Percentiles rank a stretch among this genome's conserved stretches.
phyloP scores from a whole-genome alignment of 2,888 invertebrate species.

The Drosophila emarginata region DNA sequence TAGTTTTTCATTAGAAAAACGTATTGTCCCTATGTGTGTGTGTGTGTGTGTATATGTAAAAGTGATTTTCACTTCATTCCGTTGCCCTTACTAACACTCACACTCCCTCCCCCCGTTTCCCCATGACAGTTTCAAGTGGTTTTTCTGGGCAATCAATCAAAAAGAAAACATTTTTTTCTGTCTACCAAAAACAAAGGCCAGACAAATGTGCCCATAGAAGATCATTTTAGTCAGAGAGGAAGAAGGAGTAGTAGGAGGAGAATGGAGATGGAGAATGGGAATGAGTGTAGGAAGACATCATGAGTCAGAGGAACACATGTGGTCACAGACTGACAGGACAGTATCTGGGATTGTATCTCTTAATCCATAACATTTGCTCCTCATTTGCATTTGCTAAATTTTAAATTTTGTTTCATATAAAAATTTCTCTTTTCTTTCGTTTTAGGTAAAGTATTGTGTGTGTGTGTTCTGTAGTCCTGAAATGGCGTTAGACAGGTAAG shows the following conservation, averaged over 20 bases:
- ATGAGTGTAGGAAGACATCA: constrained; percentile 15
- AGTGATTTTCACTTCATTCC: constrained; percentile 73
- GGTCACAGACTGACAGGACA: constrained; percentile 31
- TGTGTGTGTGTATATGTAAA: constrained; percentile 33
- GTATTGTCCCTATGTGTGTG: constrained; percentile 34
- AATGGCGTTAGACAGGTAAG: constrained; percentile 55
- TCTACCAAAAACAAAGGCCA: constrained; percentile 51
- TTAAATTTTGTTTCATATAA: too few species aligned
- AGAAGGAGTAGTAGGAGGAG: background rate
- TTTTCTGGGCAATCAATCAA: constrained; percentile 74
- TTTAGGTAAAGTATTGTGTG: constrained; percentile 70
- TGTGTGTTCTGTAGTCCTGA: constrained; percentile 16
- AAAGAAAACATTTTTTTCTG: constrained; percentile 49
- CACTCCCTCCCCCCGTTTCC: constrained; percentile 6
- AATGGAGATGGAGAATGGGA: constrained; percentile 9
- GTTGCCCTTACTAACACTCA: constrained; percentile 7
- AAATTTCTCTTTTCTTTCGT: constrained; percentile 12
- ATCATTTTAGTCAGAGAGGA: constrained; percentile 44
- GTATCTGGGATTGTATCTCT: constrained; percentile 42
- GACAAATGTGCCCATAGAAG: constrained; percentile 51
- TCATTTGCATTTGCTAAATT: constrained; percentile 58
- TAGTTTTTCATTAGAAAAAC: constrained; percentile 69
- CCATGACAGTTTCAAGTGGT: constrained; percentile 72
- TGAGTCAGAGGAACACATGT: constrained; percentile 48
- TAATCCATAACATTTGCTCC: constrained; percentile 52